Evolutionary conservation across 2,888 invertebrate genomes (phyloP).

Genomic region (Galerucella pusilla): DNA sequence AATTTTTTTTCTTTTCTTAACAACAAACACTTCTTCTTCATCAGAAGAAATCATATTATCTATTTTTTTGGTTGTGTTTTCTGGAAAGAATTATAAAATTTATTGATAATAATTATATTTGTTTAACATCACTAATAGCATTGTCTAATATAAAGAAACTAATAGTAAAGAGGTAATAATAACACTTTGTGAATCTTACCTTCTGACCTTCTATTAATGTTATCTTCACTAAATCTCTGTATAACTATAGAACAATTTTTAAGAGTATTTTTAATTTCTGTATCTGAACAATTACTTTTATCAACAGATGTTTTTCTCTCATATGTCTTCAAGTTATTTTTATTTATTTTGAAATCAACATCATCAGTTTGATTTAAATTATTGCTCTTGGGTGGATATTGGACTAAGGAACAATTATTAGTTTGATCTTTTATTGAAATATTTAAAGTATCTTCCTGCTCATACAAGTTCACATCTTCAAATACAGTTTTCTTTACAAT

Average conservation of each 20-base stretch:
- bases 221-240: constrained; percentile 15
- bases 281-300: constrained; percentile 5
- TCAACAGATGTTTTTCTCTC: constrained; percentile 5
- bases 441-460: neutral
- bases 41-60: constrained; percentile 14
- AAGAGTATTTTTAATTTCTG: neutral
- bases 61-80: neutral
- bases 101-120: too few relatives aligned
- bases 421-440: neutral
- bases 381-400: neutral
- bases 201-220: neutral
- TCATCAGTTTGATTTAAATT: constrained; percentile 27
- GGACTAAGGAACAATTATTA: neutral
- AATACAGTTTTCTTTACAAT: neutral
- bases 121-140: too few relatives aligned
- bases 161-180: too few relatives aligned
- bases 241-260: constrained; percentile 18
- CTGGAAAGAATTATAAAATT: neutral
- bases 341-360: constrained; percentile 22
- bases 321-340: constrained; percentile 18
- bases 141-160: too few relatives aligned
- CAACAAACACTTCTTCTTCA: constrained; percentile 15
- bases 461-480: neutral
- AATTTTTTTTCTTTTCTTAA: constrained; percentile 25
- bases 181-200: neutral